Base-by-base conservation (phyloP, 2,888 invertebrate species). In the Xestia rhomboidea region DNA sequence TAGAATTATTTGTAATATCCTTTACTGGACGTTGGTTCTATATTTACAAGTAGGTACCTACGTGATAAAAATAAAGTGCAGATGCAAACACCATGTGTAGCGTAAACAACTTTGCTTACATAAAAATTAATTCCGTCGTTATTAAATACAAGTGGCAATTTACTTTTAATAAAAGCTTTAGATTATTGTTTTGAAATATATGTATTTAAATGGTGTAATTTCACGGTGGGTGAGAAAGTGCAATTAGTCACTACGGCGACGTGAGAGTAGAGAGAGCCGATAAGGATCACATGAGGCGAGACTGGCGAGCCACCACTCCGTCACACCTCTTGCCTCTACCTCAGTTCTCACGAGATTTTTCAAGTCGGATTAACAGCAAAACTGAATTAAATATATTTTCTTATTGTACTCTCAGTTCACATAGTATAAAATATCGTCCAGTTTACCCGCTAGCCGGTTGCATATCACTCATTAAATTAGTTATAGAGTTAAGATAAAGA, bases 231-330 rank as follows among this genome's bases (percentile, higher is more conserved):
- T 93, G 94, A 90, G 89, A 93, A 90, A 86, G 88, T 78, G 93
- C 93, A 95, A 96, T 95, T 95, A 96, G 94, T 93, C 92, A 92
- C 88, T 90, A 87, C 90, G 91, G 93, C 93, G 91, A 94, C 93
- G 95, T 94, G 94, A 95, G 94, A 94, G 94, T 91, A 88, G 89
- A 89, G 75, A 88, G 85, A 82, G 88, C 89, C 90, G 92, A 91
- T 90, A 88, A 82, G 93, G 79, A 95, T 94, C 94, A 80, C 79
- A 79, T 77, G 82, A 82, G 83, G 41, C 88, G 85, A 88, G 85
- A 64, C 64, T 41, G 15, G 41, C 64, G 41, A 84, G 86, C 81
- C 79, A 82, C 80, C 87, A 86, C 87, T 81, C 84, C 88, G 90
- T 91, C 91, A 91, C 92, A 91, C 88, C 85, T 87, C 82, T 79